A percentile compares a stretch with the other conserved stretches of the same genome.
Evolutionary conservation across 2,113 vertebrate genomes (phyloP).

Genomic region (Trichechus manatus): DNA sequence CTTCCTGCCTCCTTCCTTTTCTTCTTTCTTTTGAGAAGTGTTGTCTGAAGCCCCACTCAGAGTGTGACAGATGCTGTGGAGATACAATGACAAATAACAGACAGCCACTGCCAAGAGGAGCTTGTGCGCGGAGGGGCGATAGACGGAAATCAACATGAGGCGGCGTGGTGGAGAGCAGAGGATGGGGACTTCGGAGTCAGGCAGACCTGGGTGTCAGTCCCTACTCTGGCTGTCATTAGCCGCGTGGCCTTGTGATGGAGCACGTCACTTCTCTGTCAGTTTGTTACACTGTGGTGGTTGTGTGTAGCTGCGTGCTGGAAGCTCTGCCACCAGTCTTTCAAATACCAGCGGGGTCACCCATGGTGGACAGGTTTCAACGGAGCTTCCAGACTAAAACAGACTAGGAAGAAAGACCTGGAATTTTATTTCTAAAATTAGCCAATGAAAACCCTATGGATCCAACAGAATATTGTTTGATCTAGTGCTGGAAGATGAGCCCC

Average conservation of each 20-base stretch:
- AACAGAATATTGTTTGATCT: background rate
- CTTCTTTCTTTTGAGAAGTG: background rate
- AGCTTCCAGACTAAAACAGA: background rate
- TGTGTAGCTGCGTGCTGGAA: background rate
- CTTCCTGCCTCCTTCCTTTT: background rate
- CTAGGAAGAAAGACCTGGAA: background rate
- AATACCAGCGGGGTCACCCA: background rate
- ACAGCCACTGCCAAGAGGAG: conserved; percentile 32
- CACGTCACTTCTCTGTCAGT: background rate
- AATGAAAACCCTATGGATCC: background rate
- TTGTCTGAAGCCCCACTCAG: background rate
- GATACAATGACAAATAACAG: background rate
- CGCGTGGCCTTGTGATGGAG: background rate
- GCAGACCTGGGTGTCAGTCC: background rate
- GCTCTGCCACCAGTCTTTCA: background rate
- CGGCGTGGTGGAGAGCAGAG: background rate
- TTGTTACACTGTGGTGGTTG: background rate
- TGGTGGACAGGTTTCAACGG: background rate
- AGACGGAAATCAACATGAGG: conserved; percentile 48
- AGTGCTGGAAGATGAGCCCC: background rate
- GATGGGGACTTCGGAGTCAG: background rate
- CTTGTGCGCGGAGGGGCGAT: background rate
- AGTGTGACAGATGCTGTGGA: conserved; percentile 18
- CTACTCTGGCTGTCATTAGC: background rate
- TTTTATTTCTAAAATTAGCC: background rate